Percentiles rank a stretch among this genome's conserved stretches.
Conservation (phyloP, 2,113 vertebrate species). For the Zosterops lateralis region DNA sequence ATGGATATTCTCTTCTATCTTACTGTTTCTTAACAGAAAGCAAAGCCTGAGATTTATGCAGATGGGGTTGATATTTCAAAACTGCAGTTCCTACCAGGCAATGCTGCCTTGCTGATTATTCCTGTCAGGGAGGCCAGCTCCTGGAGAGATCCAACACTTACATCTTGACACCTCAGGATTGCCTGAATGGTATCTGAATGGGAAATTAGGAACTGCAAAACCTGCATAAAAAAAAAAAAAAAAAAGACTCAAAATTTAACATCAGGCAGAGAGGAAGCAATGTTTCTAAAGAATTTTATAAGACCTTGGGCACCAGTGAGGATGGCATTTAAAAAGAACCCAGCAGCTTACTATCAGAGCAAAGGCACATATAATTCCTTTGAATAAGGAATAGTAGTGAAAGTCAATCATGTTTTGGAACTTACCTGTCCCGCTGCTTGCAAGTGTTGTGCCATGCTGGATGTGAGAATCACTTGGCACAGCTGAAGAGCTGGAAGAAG, state of each 20-base stretch:
- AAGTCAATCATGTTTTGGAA: background rate
- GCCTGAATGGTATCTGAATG: constrained; percentile 94
- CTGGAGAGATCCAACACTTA: constrained; percentile 86
- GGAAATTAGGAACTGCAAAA: constrained; percentile 93
- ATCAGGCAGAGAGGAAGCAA: background rate
- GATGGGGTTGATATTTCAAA: background rate
- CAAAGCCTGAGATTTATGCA: background rate
- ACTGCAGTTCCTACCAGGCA: constrained; percentile 81
- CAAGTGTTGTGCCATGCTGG: constrained; percentile 88
- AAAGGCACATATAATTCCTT: background rate
- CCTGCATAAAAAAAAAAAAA: constrained; percentile 62
- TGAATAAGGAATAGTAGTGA: background rate
- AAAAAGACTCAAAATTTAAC: background rate
- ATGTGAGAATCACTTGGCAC: constrained; percentile 93
- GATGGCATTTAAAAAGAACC: background rate
- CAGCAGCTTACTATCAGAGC: background rate
- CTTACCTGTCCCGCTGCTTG: constrained; percentile 92
- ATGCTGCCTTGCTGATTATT: constrained; percentile 95
- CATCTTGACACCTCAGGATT: constrained; percentile 88
- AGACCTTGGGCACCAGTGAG: background rate
- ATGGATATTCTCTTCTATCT: background rate
- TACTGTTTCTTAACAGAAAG: background rate
- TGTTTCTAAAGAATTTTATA: background rate
- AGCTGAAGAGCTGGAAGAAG: constrained; percentile 89
- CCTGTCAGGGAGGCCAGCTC: constrained; percentile 90